Evolutionary conservation across 2,113 vertebrate species (phyloP).

Genomic region (Cinclus mexicanus): DNA sequence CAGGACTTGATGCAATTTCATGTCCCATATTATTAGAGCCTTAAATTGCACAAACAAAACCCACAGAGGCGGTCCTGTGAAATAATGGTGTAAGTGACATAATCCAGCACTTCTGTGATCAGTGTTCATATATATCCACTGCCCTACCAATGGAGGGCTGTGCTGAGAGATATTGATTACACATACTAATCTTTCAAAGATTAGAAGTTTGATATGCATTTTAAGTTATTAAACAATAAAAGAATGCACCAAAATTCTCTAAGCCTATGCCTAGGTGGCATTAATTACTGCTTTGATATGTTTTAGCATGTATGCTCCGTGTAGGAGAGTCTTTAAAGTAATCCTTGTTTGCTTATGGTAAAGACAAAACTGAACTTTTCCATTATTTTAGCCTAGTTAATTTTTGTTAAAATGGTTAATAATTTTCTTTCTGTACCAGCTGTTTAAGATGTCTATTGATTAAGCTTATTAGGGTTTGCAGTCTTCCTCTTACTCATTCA

Average conservation of each 20-base stretch:
- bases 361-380: not conserved
- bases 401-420: not conserved
- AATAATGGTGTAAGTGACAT: accelerated
- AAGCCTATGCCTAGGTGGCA: not conserved
- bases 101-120: not conserved
- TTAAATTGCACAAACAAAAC: not conserved
- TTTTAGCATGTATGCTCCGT: not conserved
- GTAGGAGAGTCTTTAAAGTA: not conserved
- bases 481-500: not conserved
- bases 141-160: not conserved
- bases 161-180: not conserved
- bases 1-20: not conserved
- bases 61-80: not conserved
- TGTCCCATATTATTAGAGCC: not conserved
- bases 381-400: not conserved
- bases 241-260: not conserved
- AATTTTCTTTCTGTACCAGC: not conserved
- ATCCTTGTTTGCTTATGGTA: not conserved
- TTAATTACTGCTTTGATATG: not conserved
- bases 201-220: not conserved
- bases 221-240: not conserved
- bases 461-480: not conserved
- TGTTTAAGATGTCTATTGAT: not conserved
- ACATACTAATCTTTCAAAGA: not conserved
- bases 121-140: not conserved